Evolutionary conservation across 53 echinoderm and acorn worm genomes (phyloP), one percentile per base, ranked within the genome.

Genomic region (Apostichopus leukothele): DNA sequence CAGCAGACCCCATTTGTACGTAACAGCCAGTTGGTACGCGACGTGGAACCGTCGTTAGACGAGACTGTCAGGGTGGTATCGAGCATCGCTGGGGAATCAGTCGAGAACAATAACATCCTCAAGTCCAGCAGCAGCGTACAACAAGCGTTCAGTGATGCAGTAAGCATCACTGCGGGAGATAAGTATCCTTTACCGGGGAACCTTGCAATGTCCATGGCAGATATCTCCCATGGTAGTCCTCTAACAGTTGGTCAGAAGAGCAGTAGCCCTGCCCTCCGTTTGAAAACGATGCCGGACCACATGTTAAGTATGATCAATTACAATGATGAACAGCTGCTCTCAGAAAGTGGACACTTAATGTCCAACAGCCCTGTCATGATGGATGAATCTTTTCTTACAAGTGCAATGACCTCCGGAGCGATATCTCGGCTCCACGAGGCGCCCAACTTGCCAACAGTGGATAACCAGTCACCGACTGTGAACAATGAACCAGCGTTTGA

Each of bases 381-480:
- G 86, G 96, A 96, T 79, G 99, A 99, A 84, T 92, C 90, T 80
- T 96, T 98, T 79, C 93, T 99, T 18, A 92, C 93, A 87, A 88
- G 92, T 87, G 92, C 90, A 53, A 96, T 96, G 91, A 88, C 88
- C 76, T 83, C 92, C 67, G 89, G 90, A 52, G 67, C 90, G 7
- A 86, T 86, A 67, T 51, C 88, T 55, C 92, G 99, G 54, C 81
- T 96, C 67, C 84, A 91, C 11, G 99, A 99, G 83, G 88, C 90
- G 50, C 78, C 92, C 77, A 96, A 96, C 73, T 84, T 94, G 73
- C 89, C 94, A 39, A 89, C 92, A 26, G 90, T 96, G 86, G 99
- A 99, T 87, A 96, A 96, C 68, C 96, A 93, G 75, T 96, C 96
- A 79, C 94, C 98, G 27, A 99, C 93, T 89, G 99, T 96, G 39